Evolutionary conservation across 1,140 invertebrate species (phyloP).

Genomic region (Lineus longissimus): DNA sequence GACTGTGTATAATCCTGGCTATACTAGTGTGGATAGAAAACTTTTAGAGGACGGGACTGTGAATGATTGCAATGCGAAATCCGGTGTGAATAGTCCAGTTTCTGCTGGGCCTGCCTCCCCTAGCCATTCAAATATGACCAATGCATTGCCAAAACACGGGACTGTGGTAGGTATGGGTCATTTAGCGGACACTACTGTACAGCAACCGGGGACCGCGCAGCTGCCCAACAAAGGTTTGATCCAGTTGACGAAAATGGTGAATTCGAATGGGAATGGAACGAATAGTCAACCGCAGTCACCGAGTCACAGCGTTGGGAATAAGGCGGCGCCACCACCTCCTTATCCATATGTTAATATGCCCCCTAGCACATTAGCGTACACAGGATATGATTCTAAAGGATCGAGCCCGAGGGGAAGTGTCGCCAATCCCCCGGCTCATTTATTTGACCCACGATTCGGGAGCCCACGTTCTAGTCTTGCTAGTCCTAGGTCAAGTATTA

Average conservation of each 20-base stretch:
- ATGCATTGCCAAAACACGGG: too few species aligned
- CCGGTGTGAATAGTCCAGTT: too few species aligned
- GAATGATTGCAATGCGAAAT: too few species aligned
- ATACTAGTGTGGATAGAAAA: conserved; percentile 53
- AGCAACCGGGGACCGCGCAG: too few species aligned
- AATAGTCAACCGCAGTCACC: too few species aligned
- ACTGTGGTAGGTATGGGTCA: too few species aligned
- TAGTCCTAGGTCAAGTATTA: conserved; percentile 56
- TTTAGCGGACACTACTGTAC: too few species aligned
- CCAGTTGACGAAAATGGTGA: too few species aligned
- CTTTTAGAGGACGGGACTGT: conserved; percentile 52
- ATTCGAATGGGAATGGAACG: too few species aligned
- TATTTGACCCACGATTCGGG: conserved; percentile 55
- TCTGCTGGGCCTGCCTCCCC: too few species aligned
- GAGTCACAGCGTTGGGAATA: background rate
- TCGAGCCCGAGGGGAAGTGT: conserved; percentile 61
- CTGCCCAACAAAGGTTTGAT: too few species aligned
- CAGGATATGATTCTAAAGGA: conserved; percentile 54
- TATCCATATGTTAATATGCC: conserved; percentile 6
- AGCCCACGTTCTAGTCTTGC: conserved; percentile 48
- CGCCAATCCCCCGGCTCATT: conserved; percentile 45
- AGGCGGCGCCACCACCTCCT: background rate
- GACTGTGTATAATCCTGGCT: conserved; percentile 19
- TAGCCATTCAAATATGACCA: too few species aligned
- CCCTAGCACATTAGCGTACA: background rate